Percentiles rank a stretch among this genome's conserved stretches.
Conservation (phyloP, 2,888 invertebrate species). For the Brachylomia viminalis region DNA sequence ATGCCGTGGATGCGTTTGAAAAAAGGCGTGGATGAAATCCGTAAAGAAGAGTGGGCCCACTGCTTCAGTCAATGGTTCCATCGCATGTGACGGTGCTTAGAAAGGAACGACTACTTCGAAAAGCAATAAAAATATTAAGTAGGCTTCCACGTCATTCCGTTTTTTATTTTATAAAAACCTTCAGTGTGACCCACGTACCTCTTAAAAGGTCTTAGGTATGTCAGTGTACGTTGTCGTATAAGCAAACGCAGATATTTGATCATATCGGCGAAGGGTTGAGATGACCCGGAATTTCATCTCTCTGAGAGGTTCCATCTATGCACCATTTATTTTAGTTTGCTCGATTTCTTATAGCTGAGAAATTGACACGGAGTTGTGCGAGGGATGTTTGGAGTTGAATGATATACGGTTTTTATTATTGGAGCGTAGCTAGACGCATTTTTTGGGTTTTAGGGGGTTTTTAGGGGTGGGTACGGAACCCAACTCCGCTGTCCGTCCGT, state of each 20-base stretch:
- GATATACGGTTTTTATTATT: conserved; percentile 54
- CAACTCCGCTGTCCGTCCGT: not conserved
- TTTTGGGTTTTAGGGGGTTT: too few species aligned
- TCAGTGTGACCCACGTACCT: too few species aligned
- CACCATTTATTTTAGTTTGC: conserved; percentile 86
- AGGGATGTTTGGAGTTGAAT: conserved; percentile 71
- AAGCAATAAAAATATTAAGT: too few species aligned
- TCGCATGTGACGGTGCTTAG: too few species aligned
- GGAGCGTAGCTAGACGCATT: conserved; percentile 7
- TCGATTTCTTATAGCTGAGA: conserved; percentile 81
- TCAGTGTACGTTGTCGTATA: conserved; percentile 66
- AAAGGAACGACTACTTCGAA: too few species aligned
- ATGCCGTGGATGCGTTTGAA: too few species aligned
- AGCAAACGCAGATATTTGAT: conserved; percentile 78
- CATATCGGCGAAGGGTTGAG: conserved; percentile 80
- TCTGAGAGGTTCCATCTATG: conserved; percentile 84
- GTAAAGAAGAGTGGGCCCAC: too few species aligned
- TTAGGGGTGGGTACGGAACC: not conserved
- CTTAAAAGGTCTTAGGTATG: conserved; percentile 48
- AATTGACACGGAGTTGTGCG: conserved; percentile 78
- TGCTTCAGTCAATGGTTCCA: too few species aligned
- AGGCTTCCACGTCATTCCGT: too few species aligned
- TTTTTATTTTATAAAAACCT: too few species aligned
- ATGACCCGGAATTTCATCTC: conserved; percentile 85
- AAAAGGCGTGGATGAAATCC: too few species aligned